A percentile compares a stretch with the other conserved stretches of the same genome.
phyloP scores from a whole-genome alignment of 1,140 invertebrate genomes.

The Drosophila willistoni region DNA sequence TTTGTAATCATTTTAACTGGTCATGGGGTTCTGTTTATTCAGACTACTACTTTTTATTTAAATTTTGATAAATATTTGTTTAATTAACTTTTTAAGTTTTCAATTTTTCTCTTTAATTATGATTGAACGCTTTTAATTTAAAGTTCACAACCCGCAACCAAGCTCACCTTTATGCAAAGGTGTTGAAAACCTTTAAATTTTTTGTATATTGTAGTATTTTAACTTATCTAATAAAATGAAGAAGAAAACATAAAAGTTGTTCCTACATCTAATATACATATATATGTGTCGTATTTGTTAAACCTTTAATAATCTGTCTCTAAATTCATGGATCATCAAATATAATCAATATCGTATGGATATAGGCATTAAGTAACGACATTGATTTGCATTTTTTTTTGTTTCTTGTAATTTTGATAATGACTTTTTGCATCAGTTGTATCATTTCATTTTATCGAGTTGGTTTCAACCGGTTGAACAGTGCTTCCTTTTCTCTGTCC shows the following conservation, averaged over 20 bases:
- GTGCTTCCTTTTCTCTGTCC: constrained; percentile 38
- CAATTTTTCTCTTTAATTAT: background rate
- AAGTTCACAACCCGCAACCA: background rate
- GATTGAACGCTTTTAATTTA: background rate
- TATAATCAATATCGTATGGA: background rate
- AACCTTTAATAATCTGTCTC: background rate
- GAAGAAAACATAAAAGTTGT: too few species aligned
- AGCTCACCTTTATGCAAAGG: background rate
- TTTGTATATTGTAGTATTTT: background rate
- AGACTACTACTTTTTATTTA: background rate
- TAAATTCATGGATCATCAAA: background rate
- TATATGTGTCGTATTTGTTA: background rate
- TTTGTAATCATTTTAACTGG: too few species aligned
- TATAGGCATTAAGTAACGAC: background rate
- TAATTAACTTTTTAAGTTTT: background rate
- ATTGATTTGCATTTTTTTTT: background rate
- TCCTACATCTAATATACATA: background rate
- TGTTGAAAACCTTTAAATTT: background rate
- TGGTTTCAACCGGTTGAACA: constrained; percentile 3
- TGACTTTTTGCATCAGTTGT: background rate
- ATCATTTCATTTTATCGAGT: background rate
- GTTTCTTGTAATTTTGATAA: background rate
- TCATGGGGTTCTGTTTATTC: too few species aligned
- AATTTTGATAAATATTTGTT: background rate
- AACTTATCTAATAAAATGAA: too few species aligned